Evolutionary conservation across 2,797 vertebrate genomes (phyloP).

Genomic region (Platyrinchus mystaceus): DNA sequence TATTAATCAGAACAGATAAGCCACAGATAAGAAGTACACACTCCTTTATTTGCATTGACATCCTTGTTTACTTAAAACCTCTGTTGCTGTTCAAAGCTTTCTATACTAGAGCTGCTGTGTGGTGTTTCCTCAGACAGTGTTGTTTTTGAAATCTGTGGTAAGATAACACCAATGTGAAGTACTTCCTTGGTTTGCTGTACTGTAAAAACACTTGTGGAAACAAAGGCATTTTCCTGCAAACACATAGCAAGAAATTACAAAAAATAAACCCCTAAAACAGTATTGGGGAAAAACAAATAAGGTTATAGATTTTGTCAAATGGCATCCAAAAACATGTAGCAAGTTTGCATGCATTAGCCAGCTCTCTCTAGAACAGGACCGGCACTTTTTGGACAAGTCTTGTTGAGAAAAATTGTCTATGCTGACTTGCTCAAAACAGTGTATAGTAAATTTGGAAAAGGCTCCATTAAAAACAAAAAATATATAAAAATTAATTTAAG

Average conservation of each 20-base stretch:
- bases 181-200: background rate
- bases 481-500: background rate
- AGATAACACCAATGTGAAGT: background rate
- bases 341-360: background rate
- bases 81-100: background rate
- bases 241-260: fast-evolving
- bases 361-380: background rate
- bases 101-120: background rate
- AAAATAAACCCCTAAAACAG: background rate
- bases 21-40: background rate
- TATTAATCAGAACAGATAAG: background rate
- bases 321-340: background rate
- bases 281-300: background rate
- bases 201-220: background rate
- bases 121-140: background rate
- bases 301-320: background rate
- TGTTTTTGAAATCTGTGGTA: background rate
- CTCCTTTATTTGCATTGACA: background rate
- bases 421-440: background rate
- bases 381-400: background rate
- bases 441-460: background rate
- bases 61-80: background rate
- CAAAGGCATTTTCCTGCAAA: background rate
- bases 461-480: background rate
- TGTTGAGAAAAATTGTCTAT: background rate